Evolutionary conservation across 1,140 invertebrate species (phyloP), one percentile per base, ranked within the genome.

Genomic region (Heliconius nattereri): DNA sequence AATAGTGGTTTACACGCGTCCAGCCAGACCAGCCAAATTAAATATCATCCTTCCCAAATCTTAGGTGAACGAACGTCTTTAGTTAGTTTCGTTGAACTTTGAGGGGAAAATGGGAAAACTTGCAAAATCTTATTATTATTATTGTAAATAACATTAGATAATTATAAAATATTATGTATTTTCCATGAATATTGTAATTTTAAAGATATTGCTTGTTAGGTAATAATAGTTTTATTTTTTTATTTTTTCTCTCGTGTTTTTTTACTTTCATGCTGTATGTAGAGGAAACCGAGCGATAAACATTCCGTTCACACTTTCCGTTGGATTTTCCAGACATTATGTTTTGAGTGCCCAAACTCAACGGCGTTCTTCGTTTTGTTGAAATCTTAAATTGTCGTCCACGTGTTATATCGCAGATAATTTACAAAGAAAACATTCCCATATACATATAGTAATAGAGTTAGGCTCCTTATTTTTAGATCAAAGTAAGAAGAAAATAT

Each of bases 21-120:
- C 60, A 66, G 11, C 60, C 49, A 23, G 2, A 45, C 26, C 11
- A 7, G 49, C 19, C 19, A 52, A 52, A 52, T 52, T 20, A 52
- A 52, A 52, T 66, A 9, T 13, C 60, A 29, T 6, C 9, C 9
- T 66, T 66, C 60, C 26, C 60, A 66, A 66, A 66, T 19, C 26
- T 66, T 66, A 66, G 60, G 60, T 66, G 60, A 66, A 66, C 26
- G 60, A 66, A 66, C 60, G 60, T 16, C n/a, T 66, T 29, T 7
- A 29, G 23, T 66, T 29, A 29, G 60, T 16, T 26, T 26, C 60
- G 60, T 26, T 66, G 60, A 66, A 66, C 60, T 66, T 66, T 66
- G 60, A 29, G 26, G 60, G 1, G 13, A 29, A 66, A 8, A 13
- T 9, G n/a, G 11, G 29, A 66, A 26, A 66, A 66, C 23, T 16